Conservation (phyloP, 2,888 invertebrate genomes). For the Phrixothrix hirtus region DNA sequence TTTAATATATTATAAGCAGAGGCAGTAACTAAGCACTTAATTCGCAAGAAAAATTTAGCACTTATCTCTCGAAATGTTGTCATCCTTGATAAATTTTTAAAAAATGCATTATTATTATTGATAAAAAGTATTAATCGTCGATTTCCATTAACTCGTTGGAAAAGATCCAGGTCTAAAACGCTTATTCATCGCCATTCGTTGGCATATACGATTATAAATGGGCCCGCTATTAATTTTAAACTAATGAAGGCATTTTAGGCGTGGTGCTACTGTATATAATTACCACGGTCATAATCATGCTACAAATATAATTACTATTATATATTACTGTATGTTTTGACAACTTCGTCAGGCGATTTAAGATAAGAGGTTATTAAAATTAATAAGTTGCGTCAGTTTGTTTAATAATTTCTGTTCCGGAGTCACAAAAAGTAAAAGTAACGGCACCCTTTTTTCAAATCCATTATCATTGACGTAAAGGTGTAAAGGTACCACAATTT, state of each 20-base stretch:
- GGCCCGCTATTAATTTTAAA: slow-evolving; percentile 16
- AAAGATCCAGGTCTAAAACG: slow-evolving; percentile 8
- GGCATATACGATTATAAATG: slow-evolving; percentile 17
- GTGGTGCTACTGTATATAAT: slow-evolving; percentile 9
- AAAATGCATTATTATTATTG: no score
- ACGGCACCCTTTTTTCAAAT: neutral
- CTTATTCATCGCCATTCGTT: slow-evolving; percentile 9
- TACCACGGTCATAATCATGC: slow-evolving; percentile 6
- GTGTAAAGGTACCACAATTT: no score
- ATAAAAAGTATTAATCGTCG: slow-evolving; percentile 10
- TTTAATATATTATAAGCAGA: no score
- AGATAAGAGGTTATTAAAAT: slow-evolving; percentile 14
- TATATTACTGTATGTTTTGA: slow-evolving; percentile 6
- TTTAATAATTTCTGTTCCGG: no score
- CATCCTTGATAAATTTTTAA: no score
- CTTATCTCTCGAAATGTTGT: no score
- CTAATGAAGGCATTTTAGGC: slow-evolving; percentile 24
- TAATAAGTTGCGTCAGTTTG: no score
- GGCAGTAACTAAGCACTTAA: no score
- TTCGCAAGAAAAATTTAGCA: no score
- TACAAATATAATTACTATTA: slow-evolving; percentile 6
- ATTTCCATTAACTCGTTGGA: slow-evolving; percentile 19
- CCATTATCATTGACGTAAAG: neutral
- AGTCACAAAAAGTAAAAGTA: no score
- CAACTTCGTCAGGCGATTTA: neutral